Evolutionary conservation across 1,140 invertebrate species (phyloP), one percentile per base, ranked within the genome.

Genomic region (Xylocopa sonorina): DNA sequence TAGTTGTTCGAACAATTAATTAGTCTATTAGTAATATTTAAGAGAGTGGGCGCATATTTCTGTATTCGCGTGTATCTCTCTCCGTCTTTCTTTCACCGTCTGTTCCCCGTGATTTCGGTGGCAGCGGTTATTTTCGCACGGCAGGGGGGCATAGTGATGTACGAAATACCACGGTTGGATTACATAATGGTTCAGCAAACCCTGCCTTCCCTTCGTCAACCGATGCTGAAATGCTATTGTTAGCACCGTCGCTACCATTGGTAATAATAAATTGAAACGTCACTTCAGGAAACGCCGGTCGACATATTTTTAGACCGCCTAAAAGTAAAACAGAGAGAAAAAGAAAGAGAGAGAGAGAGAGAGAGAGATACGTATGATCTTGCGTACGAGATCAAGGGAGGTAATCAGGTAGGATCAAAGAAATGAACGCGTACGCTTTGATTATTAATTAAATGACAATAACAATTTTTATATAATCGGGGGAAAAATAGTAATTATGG

Each of bases 241-340:
- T 92, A 92, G 91, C 87, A 86, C 76, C 60, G 75, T 71, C 84
- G 86, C 83, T 63, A 80, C 29, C 81, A 88, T 85, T 87, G 91
- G 88, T 91, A 92, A 92, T 92, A 92, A 92, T 92, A 92, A 91
- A 91, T 89, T 86, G 83, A 88, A 89, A 89, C 87, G 83, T 85
- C 86, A 90, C 88, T 89, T 89, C 85, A 88, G 80, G 90, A 92
- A 92, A 91, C 90, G 85, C 91, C 84, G 91, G 91, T 92, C 91
- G 92, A 88, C 75, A 81, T 92, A 92, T 92, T 91, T 92, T 91
- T 92, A 90, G 91, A 66, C 21, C 58, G 46, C 75, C 76, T n/a
- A n/a, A n/a, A 81, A 71, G 75, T 79, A 67, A 66, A 76, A 46
- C 67, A 67, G 68, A 43, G 74, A 78, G 46, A 82, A 78, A 79